Base-by-base conservation (phyloP, 2,797 vertebrate species). In the Mormyrus proboscirostris region DNA sequence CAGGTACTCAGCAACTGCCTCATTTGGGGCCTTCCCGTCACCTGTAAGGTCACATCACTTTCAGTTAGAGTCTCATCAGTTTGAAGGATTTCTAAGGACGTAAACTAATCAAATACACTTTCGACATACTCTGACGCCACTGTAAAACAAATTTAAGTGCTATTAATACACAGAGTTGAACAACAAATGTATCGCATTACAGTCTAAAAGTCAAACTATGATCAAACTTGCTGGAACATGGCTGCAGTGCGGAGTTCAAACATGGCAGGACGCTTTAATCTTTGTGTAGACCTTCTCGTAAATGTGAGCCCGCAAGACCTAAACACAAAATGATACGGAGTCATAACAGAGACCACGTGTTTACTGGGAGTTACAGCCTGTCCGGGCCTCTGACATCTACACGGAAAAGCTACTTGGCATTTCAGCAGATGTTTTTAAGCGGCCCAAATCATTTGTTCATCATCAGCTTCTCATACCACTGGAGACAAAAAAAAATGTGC, bases 1-100 rank as follows among this genome's bases (percentile, higher is more conserved):
- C 91, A 98, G 94, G 88, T 98, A 99, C 92, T 99, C 98, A 2
- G 97, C 96, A 92, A 99, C 93, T 47, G 98, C 97, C 89, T 96
- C 96, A 29, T 92, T 98, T 76, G 94, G 89, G 10, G 95, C 93
- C 90, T 94, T 92, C 88, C 95, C 95, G 22, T 96, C 96, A 89
- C 92, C 96, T 97, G 0, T 91, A 92, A 93, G 19, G 94, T 90
- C 59, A 90, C 84, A 89, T 14, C 14, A 6, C 16, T n/a, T 38
- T 53, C 25, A 38, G 53, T 87, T 57, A 57, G n/a, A 33, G 14
- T 50, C 29, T 59, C 33, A 41, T n/a, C 16, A n/a, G 12, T 59
- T n/a, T 41, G 10, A 38, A 7, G 19, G 33, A 41, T 73, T 38
- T 73, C 65, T 51, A n/a, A 51, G 47, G 44, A 49, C n/a, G 41